These are phyloP conservation scores for Parasteatoda lunata DNA, from an alignment of 2,888 invertebrate species.

Conservation along the genomic window DNA sequence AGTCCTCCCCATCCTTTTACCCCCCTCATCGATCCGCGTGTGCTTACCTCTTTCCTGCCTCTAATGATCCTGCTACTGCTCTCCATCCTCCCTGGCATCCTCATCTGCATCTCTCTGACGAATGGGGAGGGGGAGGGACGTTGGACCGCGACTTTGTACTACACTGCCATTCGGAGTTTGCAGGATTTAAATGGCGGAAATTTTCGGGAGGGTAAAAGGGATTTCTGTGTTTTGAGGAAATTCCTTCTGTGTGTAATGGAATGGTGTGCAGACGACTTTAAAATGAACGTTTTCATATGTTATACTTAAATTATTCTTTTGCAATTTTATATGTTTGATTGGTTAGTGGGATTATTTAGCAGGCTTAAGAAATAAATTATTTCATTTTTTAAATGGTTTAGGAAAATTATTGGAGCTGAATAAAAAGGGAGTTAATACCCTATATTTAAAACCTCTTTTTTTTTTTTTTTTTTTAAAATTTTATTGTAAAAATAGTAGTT, in stretches of 20 bases:
- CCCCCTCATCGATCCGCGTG: constrained; percentile 27
- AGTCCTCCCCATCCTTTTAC: constrained; percentile 1
- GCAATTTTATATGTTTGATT: not conserved
- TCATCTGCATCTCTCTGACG: constrained; percentile 55
- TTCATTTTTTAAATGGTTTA: too few species aligned
- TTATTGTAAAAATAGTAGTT: too few species aligned
- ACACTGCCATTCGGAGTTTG: constrained; percentile 1
- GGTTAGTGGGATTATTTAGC: not conserved
- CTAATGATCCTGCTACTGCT: constrained; percentile 62
- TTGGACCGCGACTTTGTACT: not conserved
- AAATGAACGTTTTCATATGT: too few species aligned
- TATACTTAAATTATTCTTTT: too few species aligned
- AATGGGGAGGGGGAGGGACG: not conserved
- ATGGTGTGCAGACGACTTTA: not conserved
- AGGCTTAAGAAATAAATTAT: not conserved
- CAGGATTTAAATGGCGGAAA: constrained; percentile 46
- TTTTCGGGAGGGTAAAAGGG: constrained; percentile 13
- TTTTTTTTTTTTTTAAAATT: too few species aligned
- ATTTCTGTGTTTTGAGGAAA: not conserved
- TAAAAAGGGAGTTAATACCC: too few species aligned
- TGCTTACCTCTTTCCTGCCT: constrained; percentile 64
- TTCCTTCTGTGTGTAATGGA: not conserved
- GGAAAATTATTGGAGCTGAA: too few species aligned
- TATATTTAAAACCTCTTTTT: too few species aligned
- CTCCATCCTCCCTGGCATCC: constrained; percentile 45